A percentile compares a stretch with the other conserved stretches of the same genome.
These are phyloP conservation scores for Rhincodon typus DNA, from an alignment of 2,797 vertebrate species.

Conservation along the genomic window DNA sequence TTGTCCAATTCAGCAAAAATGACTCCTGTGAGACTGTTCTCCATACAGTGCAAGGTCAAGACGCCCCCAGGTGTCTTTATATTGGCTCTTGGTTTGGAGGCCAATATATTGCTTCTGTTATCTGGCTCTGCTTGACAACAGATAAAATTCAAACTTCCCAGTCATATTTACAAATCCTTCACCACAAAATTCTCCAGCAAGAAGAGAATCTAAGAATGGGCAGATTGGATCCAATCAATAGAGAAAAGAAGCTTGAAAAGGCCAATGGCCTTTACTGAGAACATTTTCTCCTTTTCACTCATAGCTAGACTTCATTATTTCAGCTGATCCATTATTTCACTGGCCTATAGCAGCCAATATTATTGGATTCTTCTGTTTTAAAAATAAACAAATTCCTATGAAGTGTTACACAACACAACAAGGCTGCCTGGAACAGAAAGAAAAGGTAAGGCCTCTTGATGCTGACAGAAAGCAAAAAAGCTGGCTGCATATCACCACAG, in stretches of 20 bases:
- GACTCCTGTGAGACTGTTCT: neutral
- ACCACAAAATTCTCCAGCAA: neutral
- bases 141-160: neutral
- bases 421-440: neutral
- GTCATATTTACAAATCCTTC: neutral
- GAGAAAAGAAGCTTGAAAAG: neutral
- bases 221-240: neutral
- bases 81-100: neutral
- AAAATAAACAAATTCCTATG: neutral
- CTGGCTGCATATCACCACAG: neutral
- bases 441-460: neutral
- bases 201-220: neutral
- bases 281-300: neutral
- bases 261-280: neutral
- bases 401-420: neutral
- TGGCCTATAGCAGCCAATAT: too few species aligned
- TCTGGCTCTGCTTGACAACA: neutral
- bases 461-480: neutral
- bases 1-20: neutral
- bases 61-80: neutral
- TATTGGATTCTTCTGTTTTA: neutral
- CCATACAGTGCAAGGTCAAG: neutral
- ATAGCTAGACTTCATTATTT: neutral
- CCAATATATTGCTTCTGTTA: neutral
- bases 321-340: neutral